phyloP scores from a whole-genome alignment of 2,797 vertebrate genomes.

The Percopsis omiscomaycus region DNA sequence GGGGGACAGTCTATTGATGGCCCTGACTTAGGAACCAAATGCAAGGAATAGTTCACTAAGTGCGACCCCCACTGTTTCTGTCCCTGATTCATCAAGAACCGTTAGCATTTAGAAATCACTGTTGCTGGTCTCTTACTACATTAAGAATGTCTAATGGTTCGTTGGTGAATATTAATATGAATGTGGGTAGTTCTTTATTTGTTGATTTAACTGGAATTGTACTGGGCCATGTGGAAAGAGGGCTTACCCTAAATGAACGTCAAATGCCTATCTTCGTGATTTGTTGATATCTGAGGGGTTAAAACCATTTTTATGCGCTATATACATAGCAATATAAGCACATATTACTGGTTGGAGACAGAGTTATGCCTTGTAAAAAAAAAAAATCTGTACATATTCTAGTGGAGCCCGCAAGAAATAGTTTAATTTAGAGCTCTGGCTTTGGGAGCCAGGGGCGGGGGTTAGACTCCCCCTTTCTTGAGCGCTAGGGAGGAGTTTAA shows the following conservation, averaged over 20 bases:
- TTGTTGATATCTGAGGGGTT: too few relatives aligned
- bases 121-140: constrained; percentile 31
- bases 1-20: not conserved
- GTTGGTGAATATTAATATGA: not conserved
- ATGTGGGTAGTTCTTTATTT: not conserved
- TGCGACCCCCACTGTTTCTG: constrained; percentile 7
- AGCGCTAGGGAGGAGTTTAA: constrained; percentile 45
- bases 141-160: not conserved
- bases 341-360: too few relatives aligned
- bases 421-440: constrained; percentile 54
- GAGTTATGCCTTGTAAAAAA: too few relatives aligned
- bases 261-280: too few relatives aligned
- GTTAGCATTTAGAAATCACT: not conserved
- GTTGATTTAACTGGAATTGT: not conserved
- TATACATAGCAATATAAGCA: too few relatives aligned
- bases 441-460: constrained; percentile 56
- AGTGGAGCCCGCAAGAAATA: too few relatives aligned
- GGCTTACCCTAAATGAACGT: too few relatives aligned
- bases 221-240: too few relatives aligned
- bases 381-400: too few relatives aligned
- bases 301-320: too few relatives aligned
- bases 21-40: constrained; percentile 48
- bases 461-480: constrained; percentile 49
- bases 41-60: constrained; percentile 46
- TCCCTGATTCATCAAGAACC: constrained; percentile 33